Evolutionary conservation across 2,113 vertebrate species (phyloP).

Genomic region (Chelonoidis abingdonii): DNA sequence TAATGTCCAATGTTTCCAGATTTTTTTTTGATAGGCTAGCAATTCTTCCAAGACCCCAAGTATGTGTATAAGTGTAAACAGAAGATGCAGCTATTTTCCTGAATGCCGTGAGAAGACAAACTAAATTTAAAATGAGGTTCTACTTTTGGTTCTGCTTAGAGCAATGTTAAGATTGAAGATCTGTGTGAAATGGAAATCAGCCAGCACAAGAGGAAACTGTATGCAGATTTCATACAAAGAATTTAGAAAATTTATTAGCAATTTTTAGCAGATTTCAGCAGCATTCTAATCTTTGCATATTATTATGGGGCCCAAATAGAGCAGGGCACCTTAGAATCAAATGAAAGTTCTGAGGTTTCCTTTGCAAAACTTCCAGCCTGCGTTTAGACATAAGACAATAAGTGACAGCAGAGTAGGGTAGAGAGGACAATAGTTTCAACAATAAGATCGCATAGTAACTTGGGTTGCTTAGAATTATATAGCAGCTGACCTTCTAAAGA

Average conservation of each 20-base stretch:
- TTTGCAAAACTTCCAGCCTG: slow-evolving; percentile 38
- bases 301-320: slow-evolving; percentile 27
- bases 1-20: slow-evolving; percentile 45
- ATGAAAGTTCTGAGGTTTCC: slow-evolving; percentile 56
- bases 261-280: slow-evolving; percentile 25
- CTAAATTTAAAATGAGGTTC: slow-evolving; percentile 61
- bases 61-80: slow-evolving; percentile 52
- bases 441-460: not conserved
- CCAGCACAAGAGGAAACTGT: slow-evolving; percentile 48
- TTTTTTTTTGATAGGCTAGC: slow-evolving; percentile 42
- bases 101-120: slow-evolving; percentile 45
- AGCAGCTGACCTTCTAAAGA: not conserved
- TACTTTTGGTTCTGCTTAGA: slow-evolving; percentile 53
- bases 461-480: not conserved
- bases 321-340: slow-evolving; percentile 46
- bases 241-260: slow-evolving; percentile 71
- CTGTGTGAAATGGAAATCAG: slow-evolving; percentile 48
- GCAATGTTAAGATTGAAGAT: slow-evolving; percentile 53
- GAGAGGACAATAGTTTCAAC: slow-evolving; percentile 4
- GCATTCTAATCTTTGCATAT: slow-evolving; percentile 4
- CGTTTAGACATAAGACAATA: slow-evolving; percentile 45
- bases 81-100: slow-evolving; percentile 35
- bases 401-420: not conserved
- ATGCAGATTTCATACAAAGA: slow-evolving; percentile 60
- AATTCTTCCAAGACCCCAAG: slow-evolving; percentile 53